Evolutionary conservation across 2,888 invertebrate genomes (phyloP), one percentile per base, ranked within the genome.

Genomic region (Osedax fenrisi): DNA sequence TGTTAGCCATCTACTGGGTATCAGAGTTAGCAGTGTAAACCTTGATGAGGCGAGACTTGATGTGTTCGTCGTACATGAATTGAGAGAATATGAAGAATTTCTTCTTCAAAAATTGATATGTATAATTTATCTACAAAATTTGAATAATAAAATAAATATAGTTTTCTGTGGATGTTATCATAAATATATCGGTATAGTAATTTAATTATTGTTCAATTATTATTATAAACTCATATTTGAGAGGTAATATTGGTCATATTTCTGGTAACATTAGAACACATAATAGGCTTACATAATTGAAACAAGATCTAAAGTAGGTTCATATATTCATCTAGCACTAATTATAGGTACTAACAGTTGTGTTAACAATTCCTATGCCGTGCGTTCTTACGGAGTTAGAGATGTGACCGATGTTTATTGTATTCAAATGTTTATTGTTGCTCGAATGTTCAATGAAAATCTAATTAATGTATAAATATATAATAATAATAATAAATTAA

Each of bases 331-430:
- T n/a, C n/a, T n/a, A n/a, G n/a, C n/a, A n/a, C n/a, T n/a, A n/a
- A n/a, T n/a, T 62, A 13, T 3, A 3, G 10, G 56, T n/a, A 81
- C 84, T 84, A 78, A 90, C 93, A 0, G 94, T 92, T 0, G 94
- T 94, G 81, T 92, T 94, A 89, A 94, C 92, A 77, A 97, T 92
- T 3, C 97, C 97, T 5, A 91, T 91, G 27, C 97, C 97, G 82
- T 97, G 96, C 0, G 95, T 95, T 80, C 95, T 88, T 79, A 98
- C 91, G 0, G 97, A 96, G 86, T 97, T 96, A 0, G 95, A 94
- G 76, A 97, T 90, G 82, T 98, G 96, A 2, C 90, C 88, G 78
- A 97, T 94, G 79, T 92, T 92, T 79, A 98, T 92, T 0, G 95
- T 93, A 83, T 95, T 95, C 77, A 98, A 86, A 85, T 94, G 91